Evolutionary conservation across 2,888 invertebrate genomes (phyloP).

Genomic region (Fissipunctia ypsillon): DNA sequence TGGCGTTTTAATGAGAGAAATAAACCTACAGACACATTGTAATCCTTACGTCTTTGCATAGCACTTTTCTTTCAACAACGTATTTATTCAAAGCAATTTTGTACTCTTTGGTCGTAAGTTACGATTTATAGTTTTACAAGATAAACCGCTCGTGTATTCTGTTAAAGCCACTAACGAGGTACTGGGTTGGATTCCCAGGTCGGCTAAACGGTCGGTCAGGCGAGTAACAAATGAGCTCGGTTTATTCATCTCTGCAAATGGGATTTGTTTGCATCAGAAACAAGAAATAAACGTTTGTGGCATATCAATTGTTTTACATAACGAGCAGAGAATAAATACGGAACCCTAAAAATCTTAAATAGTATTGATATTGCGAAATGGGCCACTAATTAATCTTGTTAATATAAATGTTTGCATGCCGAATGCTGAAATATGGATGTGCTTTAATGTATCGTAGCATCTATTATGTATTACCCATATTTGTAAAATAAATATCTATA

Average conservation of each 20-base stretch:
- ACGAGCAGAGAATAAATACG: too few species aligned
- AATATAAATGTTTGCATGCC: too few species aligned
- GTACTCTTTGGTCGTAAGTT: constrained; percentile 15
- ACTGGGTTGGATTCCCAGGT: constrained; percentile 48
- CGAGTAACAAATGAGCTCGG: constrained; percentile 48
- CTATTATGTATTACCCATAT: too few species aligned
- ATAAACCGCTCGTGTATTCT: constrained; percentile 24
- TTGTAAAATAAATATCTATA: too few species aligned
- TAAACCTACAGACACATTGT: constrained; percentile 14
- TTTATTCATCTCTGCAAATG: constrained; percentile 52
- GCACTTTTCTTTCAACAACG: background rate
- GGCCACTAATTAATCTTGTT: too few species aligned
- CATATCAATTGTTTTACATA: constrained; percentile 13
- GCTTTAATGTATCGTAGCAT: too few species aligned
- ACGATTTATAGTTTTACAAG: constrained; percentile 30
- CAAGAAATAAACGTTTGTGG: constrained; percentile 43
- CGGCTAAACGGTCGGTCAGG: constrained; percentile 41
- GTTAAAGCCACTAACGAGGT: constrained; percentile 55
- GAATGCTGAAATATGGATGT: too few species aligned
- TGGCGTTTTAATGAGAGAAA: constrained; percentile 30
- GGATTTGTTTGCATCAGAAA: constrained; percentile 40
- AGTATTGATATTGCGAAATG: too few species aligned
- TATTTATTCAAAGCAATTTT: constrained; percentile 1
- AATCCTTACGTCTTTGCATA: background rate
- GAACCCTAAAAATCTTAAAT: too few species aligned